Evolutionary conservation across 2,888 invertebrate genomes (phyloP).

Genomic region (Acrocyrtus sp.): DNA sequence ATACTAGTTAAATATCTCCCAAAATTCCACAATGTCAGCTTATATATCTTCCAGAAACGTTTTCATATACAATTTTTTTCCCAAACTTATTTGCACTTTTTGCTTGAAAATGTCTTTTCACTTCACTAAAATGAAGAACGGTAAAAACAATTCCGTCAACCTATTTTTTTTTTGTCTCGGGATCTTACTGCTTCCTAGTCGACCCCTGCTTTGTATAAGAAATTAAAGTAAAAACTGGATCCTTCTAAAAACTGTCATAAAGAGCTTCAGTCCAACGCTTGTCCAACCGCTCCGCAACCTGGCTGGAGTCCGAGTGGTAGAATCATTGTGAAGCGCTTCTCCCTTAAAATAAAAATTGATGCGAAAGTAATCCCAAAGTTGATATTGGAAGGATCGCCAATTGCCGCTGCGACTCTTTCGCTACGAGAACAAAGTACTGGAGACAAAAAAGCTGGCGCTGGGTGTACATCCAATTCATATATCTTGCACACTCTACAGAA

Average conservation of each 20-base stretch:
- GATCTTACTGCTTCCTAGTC: not conserved
- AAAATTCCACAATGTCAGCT: not conserved
- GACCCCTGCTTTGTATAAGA: too few species aligned
- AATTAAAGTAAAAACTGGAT: too few species aligned
- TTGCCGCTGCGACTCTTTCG: not conserved
- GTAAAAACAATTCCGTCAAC: not conserved
- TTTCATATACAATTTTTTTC: not conserved
- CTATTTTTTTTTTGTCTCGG: not conserved
- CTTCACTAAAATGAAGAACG: not conserved
- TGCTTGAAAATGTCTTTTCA: not conserved
- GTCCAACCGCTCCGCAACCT: slow-evolving; percentile 24
- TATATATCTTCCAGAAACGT: not conserved
- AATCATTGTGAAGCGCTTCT: not conserved
- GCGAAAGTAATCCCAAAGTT: too few species aligned
- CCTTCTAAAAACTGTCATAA: not conserved
- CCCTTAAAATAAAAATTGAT: slow-evolving; percentile 32
- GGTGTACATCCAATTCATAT: too few species aligned
- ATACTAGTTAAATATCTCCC: not conserved
- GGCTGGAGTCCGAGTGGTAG: slow-evolving; percentile 35
- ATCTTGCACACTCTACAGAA: not conserved
- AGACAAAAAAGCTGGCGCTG: too few species aligned
- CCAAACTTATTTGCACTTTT: not conserved
- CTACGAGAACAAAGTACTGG: too few species aligned
- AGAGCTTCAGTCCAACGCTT: not conserved
- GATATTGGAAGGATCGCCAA: slow-evolving; percentile 7